Evolutionary conservation across 2,888 invertebrate species (phyloP).

Genomic region (Petrolisthes manimaculis): DNA sequence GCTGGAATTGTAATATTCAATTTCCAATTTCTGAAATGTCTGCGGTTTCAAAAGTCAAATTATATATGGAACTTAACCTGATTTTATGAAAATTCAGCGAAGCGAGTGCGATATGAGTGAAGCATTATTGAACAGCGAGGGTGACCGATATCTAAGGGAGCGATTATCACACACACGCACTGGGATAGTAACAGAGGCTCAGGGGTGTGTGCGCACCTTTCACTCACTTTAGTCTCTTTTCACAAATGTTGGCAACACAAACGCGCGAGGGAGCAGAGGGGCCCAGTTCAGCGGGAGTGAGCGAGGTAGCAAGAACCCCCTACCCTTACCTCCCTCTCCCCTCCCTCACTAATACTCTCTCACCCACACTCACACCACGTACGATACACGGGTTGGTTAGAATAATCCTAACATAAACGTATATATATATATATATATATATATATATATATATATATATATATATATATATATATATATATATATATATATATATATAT

Average conservation of each 20-base stretch:
- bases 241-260: constrained; percentile 8
- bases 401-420: not conserved
- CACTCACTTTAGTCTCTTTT: constrained; percentile 19
- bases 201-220: not conserved
- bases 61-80: constrained; percentile 25
- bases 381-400: not conserved
- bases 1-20: constrained; percentile 7
- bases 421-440: too few relatives aligned
- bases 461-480: too few relatives aligned
- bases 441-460: too few relatives aligned
- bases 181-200: constrained; percentile 49
- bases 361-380: not conserved
- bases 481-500: too few relatives aligned
- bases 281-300: constrained; percentile 20
- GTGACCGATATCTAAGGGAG: constrained; percentile 50
- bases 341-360: not conserved
- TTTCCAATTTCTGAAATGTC: constrained; percentile 18
- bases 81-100: constrained; percentile 38
- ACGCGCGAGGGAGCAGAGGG: constrained; percentile 13
- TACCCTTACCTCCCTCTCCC: not conserved
- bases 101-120: constrained; percentile 40
- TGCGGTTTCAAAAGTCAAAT: constrained; percentile 36
- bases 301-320: not conserved
- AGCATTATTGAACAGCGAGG: constrained; percentile 42
- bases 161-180: constrained; percentile 47